Evolutionary conservation across 2,888 invertebrate genomes (phyloP).

Genomic region (Leptopilina myrica): DNA sequence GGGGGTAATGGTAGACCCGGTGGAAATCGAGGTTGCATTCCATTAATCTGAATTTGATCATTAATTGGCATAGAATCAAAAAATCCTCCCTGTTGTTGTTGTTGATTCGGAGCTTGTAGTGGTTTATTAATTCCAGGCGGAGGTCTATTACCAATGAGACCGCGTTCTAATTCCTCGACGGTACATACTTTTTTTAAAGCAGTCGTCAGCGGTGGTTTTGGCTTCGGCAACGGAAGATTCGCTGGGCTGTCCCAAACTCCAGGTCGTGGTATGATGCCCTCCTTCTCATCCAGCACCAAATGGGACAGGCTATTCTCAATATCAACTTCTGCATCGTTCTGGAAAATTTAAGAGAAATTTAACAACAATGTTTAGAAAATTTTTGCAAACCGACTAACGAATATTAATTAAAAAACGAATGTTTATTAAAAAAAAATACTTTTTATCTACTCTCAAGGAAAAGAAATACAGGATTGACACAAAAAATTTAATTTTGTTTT

Average conservation of each 20-base stretch:
- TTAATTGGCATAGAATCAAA: slow-evolving; percentile 64
- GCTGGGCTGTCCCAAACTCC: slow-evolving; percentile 78
- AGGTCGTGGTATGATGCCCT: slow-evolving; percentile 76
- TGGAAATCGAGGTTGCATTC: slow-evolving; percentile 71
- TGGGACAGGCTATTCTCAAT: slow-evolving; percentile 80
- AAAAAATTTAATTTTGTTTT: too few species aligned
- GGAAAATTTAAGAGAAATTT: not conserved
- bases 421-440: too few species aligned
- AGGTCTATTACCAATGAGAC: slow-evolving; percentile 79
- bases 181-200: slow-evolving; percentile 83
- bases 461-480: too few species aligned
- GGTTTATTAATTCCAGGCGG: slow-evolving; percentile 65
- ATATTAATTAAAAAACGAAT: too few species aligned
- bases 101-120: slow-evolving; percentile 62
- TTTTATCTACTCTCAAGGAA: too few species aligned
- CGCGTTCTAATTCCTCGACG: slow-evolving; percentile 85
- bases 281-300: slow-evolving; percentile 80
- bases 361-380: too few species aligned
- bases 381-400: too few species aligned
- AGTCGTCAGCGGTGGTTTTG: slow-evolving; percentile 58
- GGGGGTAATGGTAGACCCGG: slow-evolving; percentile 71
- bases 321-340: slow-evolving; percentile 69
- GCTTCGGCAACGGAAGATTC: slow-evolving; percentile 63
- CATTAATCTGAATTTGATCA: slow-evolving; percentile 65
- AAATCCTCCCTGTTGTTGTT: slow-evolving; percentile 61